Base-by-base conservation (phyloP, 2,888 invertebrate genomes). In the Prenolepis imparis region DNA sequence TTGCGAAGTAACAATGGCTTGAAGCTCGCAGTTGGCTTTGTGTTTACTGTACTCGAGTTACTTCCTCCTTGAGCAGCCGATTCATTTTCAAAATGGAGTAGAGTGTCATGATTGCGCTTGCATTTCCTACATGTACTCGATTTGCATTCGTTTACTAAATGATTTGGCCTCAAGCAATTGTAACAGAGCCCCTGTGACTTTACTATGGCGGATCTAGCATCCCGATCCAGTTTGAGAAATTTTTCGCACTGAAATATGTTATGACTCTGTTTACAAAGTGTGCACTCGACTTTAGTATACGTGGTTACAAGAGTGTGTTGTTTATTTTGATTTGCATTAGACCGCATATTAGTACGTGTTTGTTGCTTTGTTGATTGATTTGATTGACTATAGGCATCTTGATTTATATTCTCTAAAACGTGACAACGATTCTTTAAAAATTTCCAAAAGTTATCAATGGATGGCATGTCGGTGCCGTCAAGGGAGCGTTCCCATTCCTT, bases 131-230 rank as follows among this genome's bases (percentile, higher is more conserved):
- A 66, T 9, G 11, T 36, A 9, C 24, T 21, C 0, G 44, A 3
- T 12, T 32, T 77, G 24, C 77, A 77, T 0, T 32, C 21, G 1
- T 3, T 15, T 9, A 55, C 39, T 1, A 18, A 57, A 55, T 77
- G 66, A 66, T 64, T 48, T 1, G 39, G 1, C 9, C 77, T 28
- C 3, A 66, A 39, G 32, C 66, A 77, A 41, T 77, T 77, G 5
- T 55, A 64, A 18, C 77, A 77, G 1, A 77, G 21, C 0, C 39
- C 48, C 9, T 9, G 1, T 8, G 5, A 11, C 8, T 15, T 66
- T 18, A 66, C 66, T 1, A 77, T 24, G 9, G 15, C 3, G 9
- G 39, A 39, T 55, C 52, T 39, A 6, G 39, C 1, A 5, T 18
- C 4, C 12, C 5, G 39, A 41, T 15, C n/a, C 3, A 66, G 11